Evolutionary conservation across 2,888 invertebrate genomes (phyloP), one percentile per base, ranked within the genome.

Genomic region (Tolmerus cingulatus): DNA sequence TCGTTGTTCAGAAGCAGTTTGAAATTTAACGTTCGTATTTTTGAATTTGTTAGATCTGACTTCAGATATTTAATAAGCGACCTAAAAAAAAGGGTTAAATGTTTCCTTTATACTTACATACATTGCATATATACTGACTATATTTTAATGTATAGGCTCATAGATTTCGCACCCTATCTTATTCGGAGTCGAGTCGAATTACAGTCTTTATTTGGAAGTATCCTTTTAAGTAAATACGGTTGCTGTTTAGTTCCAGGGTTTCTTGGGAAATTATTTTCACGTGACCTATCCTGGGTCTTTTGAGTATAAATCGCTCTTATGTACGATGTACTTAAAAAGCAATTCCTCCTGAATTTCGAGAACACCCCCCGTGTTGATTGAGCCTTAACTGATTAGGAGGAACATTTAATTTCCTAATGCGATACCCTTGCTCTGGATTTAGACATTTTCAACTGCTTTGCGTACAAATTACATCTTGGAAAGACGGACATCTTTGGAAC

Each of bases 331-430:
- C 66, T 66, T 66, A 66, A 66, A 66, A 66, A 66, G 66, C 27
- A 23, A 66, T 12, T 27, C 66, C 66, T 23, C 27, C 66, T 27
- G 27, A 16, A 51, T n/a, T 51, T 66, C 66, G 12, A 66, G 23
- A 66, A 23, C 66, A 19, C 2, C 66, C 8, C 9, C 66, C 27
- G 27, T 66, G 27, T 9, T 27, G 66, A 66, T 23, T 66, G 66
- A n/a, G 66, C 12, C 12, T 27, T 16, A 79, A 79, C 46, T 79
- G 19, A 79, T 79, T 79, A 46, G 27, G 40, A 19, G 19, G 79
- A 55, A n/a, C 51, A 51, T 51, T 79, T 79, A 79, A 79, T 79
- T 79, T 79, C 46, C 51, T 51, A 79, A 79, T 79, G 79, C 30
- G 46, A 4, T 51, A 51, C 79, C 79, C 23, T 8, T 30, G 76